phyloP scores from a whole-genome alignment of 2,797 vertebrate genomes.

The Urophycis tenuis region DNA sequence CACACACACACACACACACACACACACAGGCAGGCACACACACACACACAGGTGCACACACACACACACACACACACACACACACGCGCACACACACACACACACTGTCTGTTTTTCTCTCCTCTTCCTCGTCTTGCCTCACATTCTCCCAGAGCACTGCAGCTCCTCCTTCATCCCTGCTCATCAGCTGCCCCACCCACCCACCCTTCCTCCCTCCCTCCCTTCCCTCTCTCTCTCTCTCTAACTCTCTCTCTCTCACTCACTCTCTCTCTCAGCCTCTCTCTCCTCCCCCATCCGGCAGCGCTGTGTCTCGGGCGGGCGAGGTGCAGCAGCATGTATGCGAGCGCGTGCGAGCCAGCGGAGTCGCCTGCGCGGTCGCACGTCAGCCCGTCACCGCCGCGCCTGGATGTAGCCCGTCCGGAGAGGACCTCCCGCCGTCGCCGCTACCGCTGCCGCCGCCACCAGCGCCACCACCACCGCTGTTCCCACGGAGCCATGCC shows the following conservation, averaged over 20 bases:
- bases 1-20: background rate
- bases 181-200: conserved; percentile 58
- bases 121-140: conserved; percentile 44
- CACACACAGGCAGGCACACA: background rate
- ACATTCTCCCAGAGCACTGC: conserved; percentile 61
- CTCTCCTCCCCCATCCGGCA: conserved; percentile 4
- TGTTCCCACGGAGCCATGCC: background rate
- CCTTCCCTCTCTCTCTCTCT: conserved; percentile 12
- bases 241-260: background rate
- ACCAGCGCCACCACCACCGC: conserved; percentile 46
- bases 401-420: conserved; percentile 64
- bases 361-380: conserved; percentile 65
- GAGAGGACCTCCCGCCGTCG: conserved; percentile 53
- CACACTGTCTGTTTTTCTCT: conserved; percentile 36
- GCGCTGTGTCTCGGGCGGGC: conserved; percentile 48
- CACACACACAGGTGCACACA: background rate
- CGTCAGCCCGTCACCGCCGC: conserved; percentile 64
- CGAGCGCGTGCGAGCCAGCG: conserved; percentile 61
- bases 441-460: conserved; percentile 51
- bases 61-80: background rate
- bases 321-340: conserved; percentile 64
- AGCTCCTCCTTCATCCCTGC: conserved; percentile 67
- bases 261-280: conserved; percentile 12
- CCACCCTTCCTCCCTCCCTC: conserved; percentile 27
- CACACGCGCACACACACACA: conserved; percentile 7